Base-by-base conservation (phyloP, 2,797 vertebrate genomes). In the Protonibea diacanthus region DNA sequence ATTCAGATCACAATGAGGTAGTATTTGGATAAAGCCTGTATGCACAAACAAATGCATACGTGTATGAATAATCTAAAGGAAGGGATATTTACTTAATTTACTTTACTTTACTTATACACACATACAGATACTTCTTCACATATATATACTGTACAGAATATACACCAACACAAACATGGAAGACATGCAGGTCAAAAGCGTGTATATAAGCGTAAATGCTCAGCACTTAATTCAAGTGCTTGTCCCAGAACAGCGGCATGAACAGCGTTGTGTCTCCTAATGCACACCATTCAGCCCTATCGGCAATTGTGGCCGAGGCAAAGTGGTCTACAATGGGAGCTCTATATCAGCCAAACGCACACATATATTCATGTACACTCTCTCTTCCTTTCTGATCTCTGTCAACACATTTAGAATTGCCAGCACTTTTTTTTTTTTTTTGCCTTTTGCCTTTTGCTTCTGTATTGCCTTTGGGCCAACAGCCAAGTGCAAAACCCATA, bases 401-500 rank as follows among this genome's bases (percentile, higher is more conserved):
- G 53, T 74, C 64, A 83, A 51, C 84, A 69, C 57, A 79, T 15
- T 63, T 27, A 77, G 71, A 68, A 62, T 56, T 84, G 89, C 84
- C 86, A 87, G 83, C 82, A 64, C 20, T 71, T 67, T 64, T 69
- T 27, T 27, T 71, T 27, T 27, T 27, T 27, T 58, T 53, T 63
- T 29, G 53, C 53, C 12, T 47, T 42, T 56, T 9, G n/a, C 71
- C 68, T 63, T 78, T 55, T 87, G 80, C 83, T 29, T 82, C 64
- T 77, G 18, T 62, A 72, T 85, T 82, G 88, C 85, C 56, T 88
- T 83, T 83, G 87, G 91, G 85, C 89, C 74, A 84, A 82, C 91
- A 94, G 92, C 92, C 92, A 94, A 89, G 86, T 79, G 92, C 84
- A 78, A 87, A 94, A 83, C 87, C 82, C 78, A 73, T 76, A 83